Evolutionary conservation across 2,113 vertebrate species (phyloP).

Genomic region (Vidua macroura): DNA sequence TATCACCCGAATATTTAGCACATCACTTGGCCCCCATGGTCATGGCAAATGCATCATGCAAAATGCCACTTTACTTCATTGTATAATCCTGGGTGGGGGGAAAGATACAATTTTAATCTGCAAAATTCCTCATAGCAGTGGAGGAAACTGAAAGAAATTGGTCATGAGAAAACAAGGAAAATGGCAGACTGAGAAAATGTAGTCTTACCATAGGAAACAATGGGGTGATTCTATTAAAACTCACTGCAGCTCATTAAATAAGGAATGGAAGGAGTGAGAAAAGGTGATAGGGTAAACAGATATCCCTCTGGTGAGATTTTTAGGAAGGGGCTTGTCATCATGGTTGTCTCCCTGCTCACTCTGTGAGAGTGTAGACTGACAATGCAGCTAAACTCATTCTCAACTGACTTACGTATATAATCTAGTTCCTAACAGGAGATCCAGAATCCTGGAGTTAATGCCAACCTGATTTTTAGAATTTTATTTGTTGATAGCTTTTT

Average conservation of each 20-base stretch:
- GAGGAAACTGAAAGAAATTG: neutral
- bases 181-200: neutral
- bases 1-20: neutral
- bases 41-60: neutral
- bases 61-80: neutral
- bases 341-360: neutral
- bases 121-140: neutral
- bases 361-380: neutral
- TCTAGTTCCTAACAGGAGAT: neutral
- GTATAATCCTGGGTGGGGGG: accelerated
- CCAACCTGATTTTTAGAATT: neutral
- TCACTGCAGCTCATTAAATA: neutral
- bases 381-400: neutral
- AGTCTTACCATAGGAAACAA: neutral
- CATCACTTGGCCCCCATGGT: neutral
- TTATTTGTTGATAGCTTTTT: neutral
- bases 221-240: neutral
- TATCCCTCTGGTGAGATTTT: neutral
- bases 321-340: neutral
- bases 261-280: neutral
- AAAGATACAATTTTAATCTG: neutral
- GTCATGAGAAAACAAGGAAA: neutral
- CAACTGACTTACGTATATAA: neutral
- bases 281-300: neutral
- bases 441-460: neutral